Evolutionary conservation across 2,888 invertebrate genomes (phyloP).

Genomic region (Heliconius erato): DNA sequence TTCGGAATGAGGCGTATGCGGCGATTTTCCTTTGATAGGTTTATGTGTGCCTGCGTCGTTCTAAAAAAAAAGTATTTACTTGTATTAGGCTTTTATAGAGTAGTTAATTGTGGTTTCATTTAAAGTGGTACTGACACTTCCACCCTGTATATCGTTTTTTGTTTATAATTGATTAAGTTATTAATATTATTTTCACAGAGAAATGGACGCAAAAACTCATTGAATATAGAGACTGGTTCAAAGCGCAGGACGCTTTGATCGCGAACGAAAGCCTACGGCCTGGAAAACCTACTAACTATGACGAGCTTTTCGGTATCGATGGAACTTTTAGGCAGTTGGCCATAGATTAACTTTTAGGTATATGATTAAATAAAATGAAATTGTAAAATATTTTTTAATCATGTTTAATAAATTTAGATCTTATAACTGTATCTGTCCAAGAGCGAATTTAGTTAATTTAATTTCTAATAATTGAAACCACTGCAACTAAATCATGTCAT

Average conservation of each 20-base stretch:
- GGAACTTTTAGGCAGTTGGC: conserved; percentile 93
- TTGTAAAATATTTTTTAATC: no score
- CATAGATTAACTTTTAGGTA: conserved; percentile 87
- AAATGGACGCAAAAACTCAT: conserved; percentile 91
- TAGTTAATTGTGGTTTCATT: no score
- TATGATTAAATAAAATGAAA: neutral
- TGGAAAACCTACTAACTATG: conserved; percentile 93
- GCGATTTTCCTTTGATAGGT: no score
- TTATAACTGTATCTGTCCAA: neutral
- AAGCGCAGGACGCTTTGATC: conserved; percentile 90
- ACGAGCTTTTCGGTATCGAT: conserved; percentile 94
- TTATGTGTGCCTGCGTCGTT: no score
- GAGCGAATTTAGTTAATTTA: no score
- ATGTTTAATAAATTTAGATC: no score
- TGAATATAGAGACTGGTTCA: conserved; percentile 92
- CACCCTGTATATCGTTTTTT: no score
- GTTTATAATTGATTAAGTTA: no score
- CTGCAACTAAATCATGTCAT: neutral
- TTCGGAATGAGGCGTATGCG: no score
- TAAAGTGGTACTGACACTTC: no score
- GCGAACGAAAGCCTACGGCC: conserved; percentile 92
- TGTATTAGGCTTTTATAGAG: no score
- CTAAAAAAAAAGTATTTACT: no score
- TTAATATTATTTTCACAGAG: conserved; percentile 75
- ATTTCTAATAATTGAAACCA: neutral